phyloP scores from a whole-genome alignment of 2,797 vertebrate genomes.

The Ataeniobius toweri region DNA sequence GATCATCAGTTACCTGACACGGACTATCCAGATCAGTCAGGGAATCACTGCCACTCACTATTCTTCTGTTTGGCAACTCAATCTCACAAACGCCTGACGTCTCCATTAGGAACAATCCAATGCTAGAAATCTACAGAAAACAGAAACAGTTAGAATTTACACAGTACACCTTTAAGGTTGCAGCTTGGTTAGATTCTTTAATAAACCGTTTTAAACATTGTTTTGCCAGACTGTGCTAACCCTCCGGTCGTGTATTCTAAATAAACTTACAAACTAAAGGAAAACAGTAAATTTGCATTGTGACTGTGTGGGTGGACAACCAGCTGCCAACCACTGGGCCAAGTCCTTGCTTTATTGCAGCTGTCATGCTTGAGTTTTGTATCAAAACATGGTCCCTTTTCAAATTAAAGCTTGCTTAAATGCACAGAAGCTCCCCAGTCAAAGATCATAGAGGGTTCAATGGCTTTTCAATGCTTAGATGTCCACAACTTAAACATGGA shows the following conservation, averaged over 20 bases:
- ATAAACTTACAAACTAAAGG: background rate
- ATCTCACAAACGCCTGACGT: conserved; percentile 79
- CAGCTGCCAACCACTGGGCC: background rate
- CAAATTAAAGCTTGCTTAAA: background rate
- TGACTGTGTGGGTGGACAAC: background rate
- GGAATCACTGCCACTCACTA: conserved; percentile 77
- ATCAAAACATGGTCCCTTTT: background rate
- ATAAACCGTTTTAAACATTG: background rate
- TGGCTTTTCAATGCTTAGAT: background rate
- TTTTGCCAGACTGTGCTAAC: background rate
- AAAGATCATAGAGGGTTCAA: background rate
- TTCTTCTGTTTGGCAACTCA: conserved; percentile 76
- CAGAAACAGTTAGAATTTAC: background rate
- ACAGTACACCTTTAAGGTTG: too few species aligned
- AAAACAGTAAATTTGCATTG: background rate
- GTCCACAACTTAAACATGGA: background rate
- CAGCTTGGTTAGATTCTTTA: background rate
- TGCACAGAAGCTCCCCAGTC: background rate
- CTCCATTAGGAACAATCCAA: conserved; percentile 76
- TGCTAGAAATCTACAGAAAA: conserved; percentile 14
- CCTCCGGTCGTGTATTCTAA: background rate
- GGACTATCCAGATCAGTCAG: conserved; percentile 70
- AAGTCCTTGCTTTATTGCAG: background rate
- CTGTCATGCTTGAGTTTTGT: background rate
- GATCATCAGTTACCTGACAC: conserved; percentile 64